Evolutionary conservation across 1,140 invertebrate genomes (phyloP).

Genomic region (Cyclina sinensis): DNA sequence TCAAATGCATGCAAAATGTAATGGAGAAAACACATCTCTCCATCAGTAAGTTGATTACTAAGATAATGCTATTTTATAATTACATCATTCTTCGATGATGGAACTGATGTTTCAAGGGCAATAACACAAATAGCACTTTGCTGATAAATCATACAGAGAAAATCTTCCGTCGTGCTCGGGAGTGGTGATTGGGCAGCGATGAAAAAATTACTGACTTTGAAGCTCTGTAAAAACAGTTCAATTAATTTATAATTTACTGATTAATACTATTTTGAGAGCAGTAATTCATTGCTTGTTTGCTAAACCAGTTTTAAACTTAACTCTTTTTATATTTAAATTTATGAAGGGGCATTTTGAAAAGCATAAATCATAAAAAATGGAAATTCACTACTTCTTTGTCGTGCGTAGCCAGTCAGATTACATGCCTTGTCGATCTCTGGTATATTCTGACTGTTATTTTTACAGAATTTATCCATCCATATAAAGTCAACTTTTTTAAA

Average conservation of each 20-base stretch:
- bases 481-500: neutral
- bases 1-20: too few species aligned
- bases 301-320: neutral
- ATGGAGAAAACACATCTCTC: too few species aligned
- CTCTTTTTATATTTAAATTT: neutral
- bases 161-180: conserved; percentile 6
- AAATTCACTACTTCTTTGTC: too few species aligned
- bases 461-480: too few species aligned
- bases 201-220: neutral
- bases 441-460: too few species aligned
- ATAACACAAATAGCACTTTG: conserved; percentile 26
- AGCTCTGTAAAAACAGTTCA: conserved; percentile 4
- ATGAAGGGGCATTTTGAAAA: neutral
- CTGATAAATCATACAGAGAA: conserved; percentile 24
- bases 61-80: too few species aligned
- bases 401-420: neutral
- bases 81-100: neutral
- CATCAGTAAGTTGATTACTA: too few species aligned
- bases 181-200: conserved; percentile 42
- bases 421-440: neutral
- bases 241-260: neutral
- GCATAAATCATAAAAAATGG: too few species aligned
- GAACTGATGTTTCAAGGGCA: neutral
- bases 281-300: neutral
- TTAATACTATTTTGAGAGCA: neutral